These are phyloP conservation scores for Drosophila stalkeri DNA, from an alignment of 2,888 invertebrate genomes.

Conservation along the genomic window DNA sequence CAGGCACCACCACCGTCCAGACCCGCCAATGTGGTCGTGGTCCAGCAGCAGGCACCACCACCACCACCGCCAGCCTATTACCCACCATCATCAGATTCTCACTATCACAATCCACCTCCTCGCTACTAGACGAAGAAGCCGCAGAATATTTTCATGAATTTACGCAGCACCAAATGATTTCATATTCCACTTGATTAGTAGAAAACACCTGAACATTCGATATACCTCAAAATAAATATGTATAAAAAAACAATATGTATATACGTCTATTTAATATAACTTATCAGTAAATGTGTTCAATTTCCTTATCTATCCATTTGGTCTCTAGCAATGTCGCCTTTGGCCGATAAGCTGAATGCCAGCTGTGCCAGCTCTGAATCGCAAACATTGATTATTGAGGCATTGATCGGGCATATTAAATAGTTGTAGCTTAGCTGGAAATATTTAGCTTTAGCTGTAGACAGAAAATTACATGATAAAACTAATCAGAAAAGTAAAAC, in stretches of 20 bases:
- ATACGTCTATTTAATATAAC: constrained; percentile 2
- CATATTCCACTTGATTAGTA: no score
- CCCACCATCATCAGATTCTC: constrained; percentile 51
- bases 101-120: constrained; percentile 73
- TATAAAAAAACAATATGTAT: constrained; percentile 4
- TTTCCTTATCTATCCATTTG: constrained; percentile 31
- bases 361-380: constrained; percentile 5
- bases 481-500: not conserved
- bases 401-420: not conserved
- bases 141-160: constrained; percentile 36
- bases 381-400: not conserved
- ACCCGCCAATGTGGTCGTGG: constrained; percentile 52
- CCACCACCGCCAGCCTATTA: constrained; percentile 40
- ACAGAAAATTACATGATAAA: not conserved
- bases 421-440: not conserved
- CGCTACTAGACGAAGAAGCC: constrained; percentile 21
- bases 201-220: constrained; percentile 12
- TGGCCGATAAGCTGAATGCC: constrained; percentile 20
- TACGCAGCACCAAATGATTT: constrained; percentile 33
- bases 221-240: constrained; percentile 7
- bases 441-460: not conserved
- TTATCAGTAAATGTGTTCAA: constrained; percentile 21
- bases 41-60: constrained; percentile 42
- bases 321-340: not conserved
- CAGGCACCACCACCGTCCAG: constrained; percentile 57